Evolutionary conservation across 2,113 vertebrate species (phyloP).

Genomic region (Callaeas wilsoni): DNA sequence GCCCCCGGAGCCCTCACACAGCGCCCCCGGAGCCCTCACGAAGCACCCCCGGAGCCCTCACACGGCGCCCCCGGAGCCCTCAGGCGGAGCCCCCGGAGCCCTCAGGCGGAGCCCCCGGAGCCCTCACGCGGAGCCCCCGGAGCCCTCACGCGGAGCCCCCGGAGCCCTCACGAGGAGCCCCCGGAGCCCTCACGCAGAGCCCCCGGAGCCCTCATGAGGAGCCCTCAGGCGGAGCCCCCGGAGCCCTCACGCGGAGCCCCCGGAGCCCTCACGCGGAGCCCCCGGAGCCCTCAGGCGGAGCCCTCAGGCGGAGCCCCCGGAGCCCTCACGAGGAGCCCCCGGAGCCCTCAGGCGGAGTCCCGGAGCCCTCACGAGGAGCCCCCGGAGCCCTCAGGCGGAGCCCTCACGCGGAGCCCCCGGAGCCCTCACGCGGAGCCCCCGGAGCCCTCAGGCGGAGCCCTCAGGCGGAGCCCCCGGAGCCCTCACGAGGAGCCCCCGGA

Average conservation of each 20-base stretch:
- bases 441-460: fast-evolving
- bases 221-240: fast-evolving
- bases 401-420: fast-evolving
- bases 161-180: fast-evolving
- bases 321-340: fast-evolving
- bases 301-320: fast-evolving
- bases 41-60: fast-evolving
- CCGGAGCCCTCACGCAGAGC: fast-evolving
- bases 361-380: fast-evolving
- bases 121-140: fast-evolving
- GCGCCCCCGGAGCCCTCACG: fast-evolving
- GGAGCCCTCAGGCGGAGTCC: no score
- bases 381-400: fast-evolving
- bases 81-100: fast-evolving
- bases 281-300: fast-evolving
- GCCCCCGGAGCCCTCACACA: fast-evolving
- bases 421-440: fast-evolving
- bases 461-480: fast-evolving
- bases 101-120: fast-evolving
- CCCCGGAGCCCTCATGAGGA: no score
- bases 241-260: fast-evolving
- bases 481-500: fast-evolving
- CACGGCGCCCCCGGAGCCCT: fast-evolving
- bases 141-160: fast-evolving
- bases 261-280: fast-evolving